Evolutionary conservation across 2,113 vertebrate genomes (phyloP), one percentile per base, ranked within the genome.

Genomic region (Dromiciops gliroides): DNA sequence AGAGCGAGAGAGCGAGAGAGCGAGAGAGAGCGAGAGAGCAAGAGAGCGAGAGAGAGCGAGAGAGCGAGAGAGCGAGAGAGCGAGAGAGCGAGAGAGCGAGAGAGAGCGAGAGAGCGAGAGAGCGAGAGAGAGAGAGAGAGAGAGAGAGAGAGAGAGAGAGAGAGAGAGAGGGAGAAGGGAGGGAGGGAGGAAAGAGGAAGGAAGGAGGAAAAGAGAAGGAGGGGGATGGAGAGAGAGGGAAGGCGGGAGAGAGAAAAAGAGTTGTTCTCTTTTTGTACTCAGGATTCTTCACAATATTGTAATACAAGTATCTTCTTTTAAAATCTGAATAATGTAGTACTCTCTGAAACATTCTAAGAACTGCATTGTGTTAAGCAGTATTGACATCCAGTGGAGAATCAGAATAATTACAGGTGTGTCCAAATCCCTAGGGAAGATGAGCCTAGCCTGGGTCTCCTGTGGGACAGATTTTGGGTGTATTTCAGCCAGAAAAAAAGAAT

Each of bases 311-410:
- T 16, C 88, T 93, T 89, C 89, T 75, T 89, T 96, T 28, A 90
- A 95, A 97, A 31, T 6, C 8, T 52, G 25, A 8, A 16, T 5
- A 94, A 8, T 91, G 97, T 95, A 53, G 47, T 51, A 48, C 26
- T 90, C 53, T 24, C 28, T 93, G 56, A 16, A 67, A 51, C n/a
- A 89, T 89, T 91, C 92, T 92, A 75, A 0, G 22, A 97, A 96
- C 90, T 96, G 97, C 89, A 96, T 98, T 98, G 53, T 95, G 98
- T 98, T 98, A 98, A 98, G 97, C 98, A 97, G 98, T 98, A 96
- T 98, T 98, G 98, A 99, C 98, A 99, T 98, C 98, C 98, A 99
- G 98, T 98, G 98, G 98, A 98, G 97, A 98, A 89, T 97, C 95
- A 92, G 96, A 97, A 98, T 98, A 98, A 98, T 98, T 98, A 98